A percentile compares a stretch with the other conserved stretches of the same genome.
These are phyloP conservation scores for Bruchidius siliquastri DNA, from an alignment of 2,888 invertebrate genomes.

Conservation along the genomic window DNA sequence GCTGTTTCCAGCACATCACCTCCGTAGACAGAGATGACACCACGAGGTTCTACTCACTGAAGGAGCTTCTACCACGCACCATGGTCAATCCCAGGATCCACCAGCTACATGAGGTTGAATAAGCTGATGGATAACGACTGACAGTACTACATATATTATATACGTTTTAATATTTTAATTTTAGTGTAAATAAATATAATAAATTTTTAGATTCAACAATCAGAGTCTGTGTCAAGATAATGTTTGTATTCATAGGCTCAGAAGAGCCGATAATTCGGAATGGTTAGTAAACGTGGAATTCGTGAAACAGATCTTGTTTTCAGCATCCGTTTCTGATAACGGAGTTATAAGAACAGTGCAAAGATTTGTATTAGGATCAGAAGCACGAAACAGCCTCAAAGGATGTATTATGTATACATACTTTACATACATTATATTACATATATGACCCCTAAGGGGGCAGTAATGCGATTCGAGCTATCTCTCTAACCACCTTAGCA, in stretches of 20 bases:
- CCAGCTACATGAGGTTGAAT: slow-evolving; percentile 18
- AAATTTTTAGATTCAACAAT: neutral
- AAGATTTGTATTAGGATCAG: too few species aligned
- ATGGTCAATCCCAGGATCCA: slow-evolving; percentile 20
- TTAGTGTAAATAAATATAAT: neutral
- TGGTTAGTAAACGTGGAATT: too few species aligned
- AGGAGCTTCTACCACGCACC: slow-evolving; percentile 54
- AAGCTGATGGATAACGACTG: neutral
- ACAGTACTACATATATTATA: neutral
- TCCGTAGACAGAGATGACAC: slow-evolving; percentile 67
- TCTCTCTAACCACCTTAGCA: too few species aligned
- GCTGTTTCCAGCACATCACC: slow-evolving; percentile 80
- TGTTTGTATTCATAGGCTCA: neutral
- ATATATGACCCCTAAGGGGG: too few species aligned
- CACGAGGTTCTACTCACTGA: slow-evolving; percentile 62
- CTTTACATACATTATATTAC: too few species aligned
- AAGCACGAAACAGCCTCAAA: too few species aligned
- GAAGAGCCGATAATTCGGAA: too few species aligned
- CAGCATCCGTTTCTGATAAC: too few species aligned
- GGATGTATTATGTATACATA: too few species aligned
- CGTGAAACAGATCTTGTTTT: too few species aligned
- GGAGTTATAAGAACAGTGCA: too few species aligned
- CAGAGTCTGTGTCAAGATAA: neutral
- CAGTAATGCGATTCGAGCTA: too few species aligned
- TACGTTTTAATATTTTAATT: neutral